phyloP scores from a whole-genome alignment of 2,888 invertebrate species.

The Xestia sexstrigata region DNA sequence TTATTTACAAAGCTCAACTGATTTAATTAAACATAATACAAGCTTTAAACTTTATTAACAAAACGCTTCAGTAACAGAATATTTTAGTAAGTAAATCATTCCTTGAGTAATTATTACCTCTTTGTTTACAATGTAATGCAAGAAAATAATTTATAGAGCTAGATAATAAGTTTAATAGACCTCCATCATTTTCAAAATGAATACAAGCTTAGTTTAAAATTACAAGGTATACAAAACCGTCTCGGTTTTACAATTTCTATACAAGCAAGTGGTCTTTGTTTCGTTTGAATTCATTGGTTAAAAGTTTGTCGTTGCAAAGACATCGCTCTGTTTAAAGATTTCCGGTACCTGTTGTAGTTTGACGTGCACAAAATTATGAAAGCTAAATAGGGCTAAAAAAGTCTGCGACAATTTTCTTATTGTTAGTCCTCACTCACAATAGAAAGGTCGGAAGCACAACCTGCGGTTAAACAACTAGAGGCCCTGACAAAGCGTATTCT shows the following conservation, averaged over 20 bases:
- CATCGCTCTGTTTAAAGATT: background rate
- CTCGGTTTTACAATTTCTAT: slow-evolving; percentile 46
- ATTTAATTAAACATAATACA: slow-evolving; percentile 1
- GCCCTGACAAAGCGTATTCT: background rate
- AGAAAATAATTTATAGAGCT: slow-evolving; percentile 43
- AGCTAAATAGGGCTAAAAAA: background rate
- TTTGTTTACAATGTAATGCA: slow-evolving; percentile 32
- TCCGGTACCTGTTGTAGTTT: background rate
- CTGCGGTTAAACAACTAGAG: background rate
- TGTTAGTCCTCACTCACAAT: background rate
- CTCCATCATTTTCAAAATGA: slow-evolving; percentile 52
- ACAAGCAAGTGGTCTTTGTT: slow-evolving; percentile 15
- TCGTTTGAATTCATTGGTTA: slow-evolving; percentile 4
- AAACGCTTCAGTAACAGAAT: background rate
- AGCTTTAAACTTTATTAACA: background rate
- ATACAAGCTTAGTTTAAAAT: slow-evolving; percentile 46
- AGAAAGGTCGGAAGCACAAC: background rate
- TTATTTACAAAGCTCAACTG: background rate
- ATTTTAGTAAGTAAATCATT: slow-evolving; percentile 19
- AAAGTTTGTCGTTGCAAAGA: background rate
- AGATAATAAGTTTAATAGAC: slow-evolving; percentile 48
- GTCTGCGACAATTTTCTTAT: background rate
- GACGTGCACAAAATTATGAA: background rate
- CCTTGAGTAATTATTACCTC: slow-evolving; percentile 2
- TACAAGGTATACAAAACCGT: slow-evolving; percentile 31